phyloP scores from a whole-genome alignment of 1,140 invertebrate species.

The Zaprionus lachaisei region DNA sequence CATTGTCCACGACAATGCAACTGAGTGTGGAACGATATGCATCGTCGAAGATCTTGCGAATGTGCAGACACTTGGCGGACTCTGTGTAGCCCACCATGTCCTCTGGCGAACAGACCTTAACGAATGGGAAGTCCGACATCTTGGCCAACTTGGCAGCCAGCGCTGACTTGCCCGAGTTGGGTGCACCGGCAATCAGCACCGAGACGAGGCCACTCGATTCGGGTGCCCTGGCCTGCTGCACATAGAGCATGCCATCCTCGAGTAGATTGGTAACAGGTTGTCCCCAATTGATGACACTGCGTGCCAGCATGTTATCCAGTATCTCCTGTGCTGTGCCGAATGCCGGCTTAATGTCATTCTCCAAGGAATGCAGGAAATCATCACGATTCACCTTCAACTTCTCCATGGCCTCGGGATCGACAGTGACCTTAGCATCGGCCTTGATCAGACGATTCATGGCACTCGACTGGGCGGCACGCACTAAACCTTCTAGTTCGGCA shows the following conservation, averaged over 20 bases:
- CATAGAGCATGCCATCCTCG: constrained; percentile 95
- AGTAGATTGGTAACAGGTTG: constrained; percentile 92
- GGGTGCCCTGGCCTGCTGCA: constrained; percentile 93
- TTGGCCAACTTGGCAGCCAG: constrained; percentile 98
- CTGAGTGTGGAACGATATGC: constrained; percentile 98
- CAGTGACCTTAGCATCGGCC: constrained; percentile 97
- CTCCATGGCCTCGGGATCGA: constrained; percentile 98
- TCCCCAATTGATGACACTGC: constrained; percentile 98
- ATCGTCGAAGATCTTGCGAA: constrained; percentile 99
- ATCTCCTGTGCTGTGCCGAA: constrained; percentile 96
- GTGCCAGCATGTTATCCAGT: constrained; percentile 91
- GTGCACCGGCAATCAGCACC: constrained; percentile 95
- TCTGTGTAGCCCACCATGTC: constrained; percentile 99
- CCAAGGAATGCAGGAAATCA: constrained; percentile 98
- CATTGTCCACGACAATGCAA: constrained; percentile 98
- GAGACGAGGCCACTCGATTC: constrained; percentile 94
- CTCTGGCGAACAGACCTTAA: constrained; percentile 98
- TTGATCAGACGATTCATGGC: constrained; percentile 99
- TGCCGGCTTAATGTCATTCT: constrained; percentile 98
- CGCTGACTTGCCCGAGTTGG: constrained; percentile 98
- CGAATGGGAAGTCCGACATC: constrained; percentile 98
- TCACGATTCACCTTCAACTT: constrained; percentile 94
- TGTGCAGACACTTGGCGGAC: constrained; percentile 96
- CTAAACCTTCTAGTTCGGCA: constrained; percentile 99
- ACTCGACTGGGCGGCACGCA: constrained; percentile 98